Base-by-base conservation (phyloP, 1,140 invertebrate genomes). In the Tribolium madens region DNA sequence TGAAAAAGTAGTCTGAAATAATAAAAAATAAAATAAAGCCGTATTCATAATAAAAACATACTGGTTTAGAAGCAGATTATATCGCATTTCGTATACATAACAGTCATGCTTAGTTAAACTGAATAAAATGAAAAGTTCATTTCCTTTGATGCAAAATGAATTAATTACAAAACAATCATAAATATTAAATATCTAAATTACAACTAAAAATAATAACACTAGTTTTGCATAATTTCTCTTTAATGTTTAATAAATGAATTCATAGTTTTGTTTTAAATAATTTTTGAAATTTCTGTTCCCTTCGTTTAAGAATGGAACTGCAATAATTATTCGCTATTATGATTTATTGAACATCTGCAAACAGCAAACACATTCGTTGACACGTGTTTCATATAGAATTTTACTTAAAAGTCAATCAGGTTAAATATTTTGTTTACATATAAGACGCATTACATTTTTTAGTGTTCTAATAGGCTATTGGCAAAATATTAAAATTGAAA, bases 391-490 rank as follows among this genome's bases (percentile, higher is more conserved):
- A 10, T 26, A 57, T 26, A 57, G 18, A 57, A 26, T 57, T 57
- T 57, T 7, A 21, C 4, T 57, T n/a, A 18, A 57, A 57, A 57
- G 52, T 57, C 52, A 57, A 57, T 57, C 52, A 57, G 52, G 52
- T 57, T 57, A 57, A 57, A 21, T 57, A 57, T 57, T 57, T 57
- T 57, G 52, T 57, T 57, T 57, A 57, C 52, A 57, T 10, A 18
- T 57, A 12, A 57, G 52, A 57, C 18, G 5, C 15, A 57, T 9
- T 21, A 21, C 7, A 21, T 57, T 53, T 53, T 53, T 17, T 53
- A 7, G 10, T 3, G 2, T 57, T 17, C 13, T 15, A 50, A 7
- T 50, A 14, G 2, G 48, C 13, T 17, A 7, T 17, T 50, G 48
- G 48, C 48, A 50, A 50, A 15, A 50, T 14, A 42, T 42, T 42